Evolutionary conservation across 2,797 vertebrate species (phyloP).

Genomic region (Sebastolobus altivelis): DNA sequence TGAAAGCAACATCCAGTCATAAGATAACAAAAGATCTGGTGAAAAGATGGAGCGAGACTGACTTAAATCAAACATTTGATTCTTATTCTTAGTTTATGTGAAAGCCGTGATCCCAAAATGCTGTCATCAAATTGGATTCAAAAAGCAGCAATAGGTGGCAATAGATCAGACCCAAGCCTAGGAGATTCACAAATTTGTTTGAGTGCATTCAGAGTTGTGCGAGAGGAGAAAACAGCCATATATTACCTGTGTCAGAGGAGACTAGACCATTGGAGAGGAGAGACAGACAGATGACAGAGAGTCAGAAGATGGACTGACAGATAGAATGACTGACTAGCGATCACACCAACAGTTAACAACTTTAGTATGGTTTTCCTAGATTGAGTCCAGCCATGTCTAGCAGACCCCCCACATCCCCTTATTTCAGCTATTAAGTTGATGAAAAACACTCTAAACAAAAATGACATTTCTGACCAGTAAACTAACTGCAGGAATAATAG

Average conservation of each 20-base stretch:
- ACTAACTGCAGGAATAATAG: neutral
- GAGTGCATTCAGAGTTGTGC: conserved; percentile 54
- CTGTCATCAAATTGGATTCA: conserved; percentile 22
- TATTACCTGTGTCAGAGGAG: conserved; percentile 92
- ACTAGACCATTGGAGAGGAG: conserved; percentile 86
- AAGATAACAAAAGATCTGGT: conserved; percentile 13
- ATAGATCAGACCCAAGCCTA: conserved; percentile 38
- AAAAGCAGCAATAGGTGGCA: conserved; percentile 31
- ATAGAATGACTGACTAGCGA: conserved; percentile 53
- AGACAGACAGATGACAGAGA: conserved; percentile 84
- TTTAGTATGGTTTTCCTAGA: neutral
- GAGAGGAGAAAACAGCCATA: conserved; percentile 72
- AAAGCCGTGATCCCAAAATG: conserved; percentile 21
- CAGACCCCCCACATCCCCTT: neutral
- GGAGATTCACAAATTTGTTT: conserved; percentile 28
- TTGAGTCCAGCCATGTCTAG: neutral
- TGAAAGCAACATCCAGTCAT: conserved; percentile 67
- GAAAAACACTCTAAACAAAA: neutral
- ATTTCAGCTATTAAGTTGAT: neutral
- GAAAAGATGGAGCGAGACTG: conserved; percentile 29
- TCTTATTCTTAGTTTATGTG: conserved; percentile 14
- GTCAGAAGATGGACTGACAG: conserved; percentile 73
- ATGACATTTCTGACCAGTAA: neutral
- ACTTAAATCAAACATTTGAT: conserved; percentile 22
- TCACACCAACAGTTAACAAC: conserved; percentile 30